Percentiles rank a stretch among this genome's conserved stretches.
Conservation (phyloP, 2,797 vertebrate species). For the Ambastaia sidthimunki region DNA sequence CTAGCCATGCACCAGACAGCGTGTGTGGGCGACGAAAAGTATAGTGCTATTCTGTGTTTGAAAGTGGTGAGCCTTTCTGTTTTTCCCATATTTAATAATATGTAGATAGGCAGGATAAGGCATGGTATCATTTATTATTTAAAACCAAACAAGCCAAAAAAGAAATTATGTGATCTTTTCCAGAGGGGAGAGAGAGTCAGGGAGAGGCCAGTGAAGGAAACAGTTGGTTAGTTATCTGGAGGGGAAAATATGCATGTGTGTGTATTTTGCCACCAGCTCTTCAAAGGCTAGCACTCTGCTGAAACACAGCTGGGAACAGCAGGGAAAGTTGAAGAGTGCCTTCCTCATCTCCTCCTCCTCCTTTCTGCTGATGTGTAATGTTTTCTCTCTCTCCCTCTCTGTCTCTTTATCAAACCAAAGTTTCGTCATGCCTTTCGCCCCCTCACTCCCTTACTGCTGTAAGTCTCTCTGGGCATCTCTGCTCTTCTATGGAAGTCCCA, state of each 20-base stretch:
- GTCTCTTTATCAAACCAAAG: slow-evolving; percentile 58
- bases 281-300: slow-evolving; percentile 78
- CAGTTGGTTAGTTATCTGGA: slow-evolving; percentile 62
- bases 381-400: slow-evolving; percentile 54
- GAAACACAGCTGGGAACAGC: slow-evolving; percentile 78
- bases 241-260: slow-evolving; percentile 55
- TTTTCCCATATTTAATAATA: slow-evolving; percentile 58
- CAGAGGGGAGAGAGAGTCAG: slow-evolving; percentile 52
- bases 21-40: slow-evolving; percentile 61
- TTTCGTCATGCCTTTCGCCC: slow-evolving; percentile 60
- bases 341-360: slow-evolving; percentile 65
- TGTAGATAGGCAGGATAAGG: slow-evolving; percentile 56
- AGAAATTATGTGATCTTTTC: slow-evolving; percentile 44
- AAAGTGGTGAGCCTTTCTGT: slow-evolving; percentile 52
- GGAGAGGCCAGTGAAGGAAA: slow-evolving; percentile 62
- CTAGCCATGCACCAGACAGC: slow-evolving; percentile 61
- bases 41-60: slow-evolving; percentile 58
- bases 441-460: slow-evolving; percentile 62
- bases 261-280: slow-evolving; percentile 74
- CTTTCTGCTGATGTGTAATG: slow-evolving; percentile 66
- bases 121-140: slow-evolving; percentile 61
- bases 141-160: slow-evolving; percentile 59
- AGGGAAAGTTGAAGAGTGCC: slow-evolving; percentile 80
- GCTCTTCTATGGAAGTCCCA: slow-evolving; percentile 76
- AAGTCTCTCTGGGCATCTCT: slow-evolving; percentile 76